phyloP scores from a whole-genome alignment of 2,113 vertebrate genomes.

The Saccopteryx leptura region DNA sequence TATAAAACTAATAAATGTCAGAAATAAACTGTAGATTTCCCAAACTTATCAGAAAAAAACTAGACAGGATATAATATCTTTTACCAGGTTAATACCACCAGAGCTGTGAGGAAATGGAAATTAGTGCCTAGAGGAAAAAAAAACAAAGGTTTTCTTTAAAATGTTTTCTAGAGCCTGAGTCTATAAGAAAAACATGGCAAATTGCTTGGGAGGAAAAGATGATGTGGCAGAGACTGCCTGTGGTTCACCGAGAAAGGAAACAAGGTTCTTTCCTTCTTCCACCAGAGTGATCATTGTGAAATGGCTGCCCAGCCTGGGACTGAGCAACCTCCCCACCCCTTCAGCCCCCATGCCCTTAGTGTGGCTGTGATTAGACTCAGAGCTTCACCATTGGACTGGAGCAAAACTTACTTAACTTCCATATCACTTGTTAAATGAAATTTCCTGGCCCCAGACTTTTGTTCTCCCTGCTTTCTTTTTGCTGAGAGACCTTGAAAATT shows the following conservation, averaged over 20 bases:
- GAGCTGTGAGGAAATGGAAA: not conserved
- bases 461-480: not conserved
- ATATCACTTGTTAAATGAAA: not conserved
- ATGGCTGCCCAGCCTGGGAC: too few relatives aligned
- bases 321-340: not conserved
- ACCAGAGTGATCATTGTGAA: not conserved
- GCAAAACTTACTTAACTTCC: not conserved
- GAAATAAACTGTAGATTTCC: slow-evolving; percentile 33
- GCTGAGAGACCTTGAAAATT: not conserved
- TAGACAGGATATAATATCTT: not conserved
- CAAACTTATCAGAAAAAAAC: slow-evolving; percentile 10
- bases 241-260: not conserved
- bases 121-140: not conserved
- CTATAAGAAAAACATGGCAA: not conserved
- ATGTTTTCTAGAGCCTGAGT: not conserved
- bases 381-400: not conserved
- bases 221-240: not conserved
- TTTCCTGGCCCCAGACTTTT: not conserved
- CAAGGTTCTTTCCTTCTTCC: not conserved
- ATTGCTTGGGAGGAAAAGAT: not conserved
- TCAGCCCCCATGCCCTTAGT: not conserved
- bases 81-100: not conserved
- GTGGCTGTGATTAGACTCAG: not conserved
- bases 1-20: not conserved
- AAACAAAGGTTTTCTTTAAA: not conserved